These are phyloP conservation scores for Trialeurodes vaporariorum DNA, from an alignment of 1,140 invertebrate genomes.

Conservation along the genomic window DNA sequence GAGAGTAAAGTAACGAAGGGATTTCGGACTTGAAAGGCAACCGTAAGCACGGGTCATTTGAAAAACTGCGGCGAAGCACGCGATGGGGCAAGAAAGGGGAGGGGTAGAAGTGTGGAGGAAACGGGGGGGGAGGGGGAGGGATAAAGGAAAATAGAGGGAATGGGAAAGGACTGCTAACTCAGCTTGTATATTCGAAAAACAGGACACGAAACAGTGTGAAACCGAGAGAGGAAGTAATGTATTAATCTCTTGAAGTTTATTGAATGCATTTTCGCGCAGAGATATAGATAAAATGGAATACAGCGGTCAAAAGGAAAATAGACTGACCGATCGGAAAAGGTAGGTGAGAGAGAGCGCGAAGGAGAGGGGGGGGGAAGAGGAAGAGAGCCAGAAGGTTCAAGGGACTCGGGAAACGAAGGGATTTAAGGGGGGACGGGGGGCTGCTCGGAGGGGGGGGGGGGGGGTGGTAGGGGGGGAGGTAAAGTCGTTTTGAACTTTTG, in stretches of 20 bases:
- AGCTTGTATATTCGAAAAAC: neutral
- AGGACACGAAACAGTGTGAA: neutral
- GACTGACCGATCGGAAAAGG: neutral
- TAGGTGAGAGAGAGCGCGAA: neutral
- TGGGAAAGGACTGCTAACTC: neutral
- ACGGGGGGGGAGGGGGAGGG: no score
- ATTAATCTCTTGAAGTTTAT: neutral
- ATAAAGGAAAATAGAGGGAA: neutral
- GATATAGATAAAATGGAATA: neutral
- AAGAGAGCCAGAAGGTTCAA: no score
- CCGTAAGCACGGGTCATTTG: no score
- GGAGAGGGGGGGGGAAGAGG: no score
- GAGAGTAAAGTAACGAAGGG: no score
- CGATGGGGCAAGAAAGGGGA: no score
- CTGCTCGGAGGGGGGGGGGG: no score
- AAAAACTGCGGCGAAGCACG: no score
- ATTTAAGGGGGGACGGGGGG: neutral
- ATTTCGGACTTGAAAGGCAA: no score
- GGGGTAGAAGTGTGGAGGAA: neutral
- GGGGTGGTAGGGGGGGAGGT: no score
- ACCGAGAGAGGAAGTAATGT: neutral
- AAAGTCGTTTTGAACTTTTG: neutral
- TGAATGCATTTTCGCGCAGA: neutral
- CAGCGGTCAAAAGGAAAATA: neutral
- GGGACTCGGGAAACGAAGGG: neutral